Percentiles rank a stretch among this genome's conserved stretches.
These are phyloP conservation scores for Pomatostomus ruficeps DNA, from an alignment of 2,113 vertebrate species.

Conservation along the genomic window DNA sequence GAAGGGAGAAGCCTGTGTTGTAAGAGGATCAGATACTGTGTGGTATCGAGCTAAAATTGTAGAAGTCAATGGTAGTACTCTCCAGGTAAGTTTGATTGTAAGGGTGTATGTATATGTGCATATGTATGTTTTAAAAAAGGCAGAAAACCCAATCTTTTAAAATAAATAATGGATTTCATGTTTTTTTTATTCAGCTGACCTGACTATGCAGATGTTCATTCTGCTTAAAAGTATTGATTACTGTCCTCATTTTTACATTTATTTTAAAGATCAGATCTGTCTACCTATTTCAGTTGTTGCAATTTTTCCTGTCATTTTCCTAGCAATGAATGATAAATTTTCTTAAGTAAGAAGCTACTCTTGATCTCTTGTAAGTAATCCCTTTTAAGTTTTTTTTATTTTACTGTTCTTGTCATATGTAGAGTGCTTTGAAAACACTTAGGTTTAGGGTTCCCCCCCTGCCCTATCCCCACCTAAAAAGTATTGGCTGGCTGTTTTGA, in stretches of 20 bases:
- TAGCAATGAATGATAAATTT: not conserved
- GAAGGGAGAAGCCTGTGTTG: conserved; percentile 80
- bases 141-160: not conserved
- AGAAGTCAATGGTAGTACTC: conserved; percentile 69
- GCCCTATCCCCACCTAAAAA: not conserved
- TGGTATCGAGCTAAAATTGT: conserved; percentile 87
- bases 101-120: accelerated
- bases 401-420: accelerated
- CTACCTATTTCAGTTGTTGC: not conserved
- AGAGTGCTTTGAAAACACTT: not conserved
- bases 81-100: conserved; percentile 72
- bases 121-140: not conserved
- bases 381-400: not conserved
- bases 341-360: not conserved
- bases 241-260: not conserved
- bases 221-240: not conserved
- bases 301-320: not conserved
- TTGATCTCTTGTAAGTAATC: not conserved
- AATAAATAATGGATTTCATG: not conserved
- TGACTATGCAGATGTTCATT: not conserved
- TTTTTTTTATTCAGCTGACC: not conserved
- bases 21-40: conserved; percentile 85
- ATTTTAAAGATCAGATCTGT: not conserved
- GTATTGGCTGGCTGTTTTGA: not conserved
- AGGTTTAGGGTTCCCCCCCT: not conserved